Evolutionary conservation across 2,888 invertebrate species (phyloP), one percentile per base, ranked within the genome.

Genomic region (Charanyca ferruginea): DNA sequence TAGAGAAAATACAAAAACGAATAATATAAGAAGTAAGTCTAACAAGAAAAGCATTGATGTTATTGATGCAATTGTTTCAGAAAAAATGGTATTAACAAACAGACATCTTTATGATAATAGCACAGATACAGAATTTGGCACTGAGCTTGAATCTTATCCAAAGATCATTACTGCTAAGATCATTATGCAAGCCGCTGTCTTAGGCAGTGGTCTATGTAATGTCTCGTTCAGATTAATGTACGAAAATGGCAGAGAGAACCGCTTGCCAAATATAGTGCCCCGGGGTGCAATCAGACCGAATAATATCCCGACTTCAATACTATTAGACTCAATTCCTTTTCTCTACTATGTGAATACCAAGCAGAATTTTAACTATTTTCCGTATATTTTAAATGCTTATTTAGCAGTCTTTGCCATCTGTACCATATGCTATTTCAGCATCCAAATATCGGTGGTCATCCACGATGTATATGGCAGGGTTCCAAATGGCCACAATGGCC

Each of bases 401-500:
- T 52, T 49, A 51, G 38, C 62, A 47, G 49, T 71, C 45, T 44
- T 25, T 49, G 53, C 57, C 59, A 73, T 79, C 76, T 70, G 66
- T 67, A 77, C 67, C 81, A 86, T 71, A 83, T 82, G 78, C 79
- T 71, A 66, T 80, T 79, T 79, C 61, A 82, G 75, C 75, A 64
- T 70, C 73, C 78, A 75, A 84, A 80, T 82, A 87, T 86, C 77
- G 69, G 79, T 75, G 82, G 81, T 78, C 79, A 76, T 73, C 70
- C 73, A 66, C 79, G 54, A 73, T 78, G 54, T 85, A 85, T 85
- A 90, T 93, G 93, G 93, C 93, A 89, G 74, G 79, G 87, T 90
- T 93, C 93, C 93, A 93, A 91, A 84, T 84, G 80, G 83, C 85
- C 77, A 89, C 89, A 90, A 89, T 87, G 76, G 83, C 76, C 84